A percentile compares a stretch with the other conserved stretches of the same genome.
Evolutionary conservation across 2,888 invertebrate species (phyloP).

Genomic region (Odontocerum albicorne): DNA sequence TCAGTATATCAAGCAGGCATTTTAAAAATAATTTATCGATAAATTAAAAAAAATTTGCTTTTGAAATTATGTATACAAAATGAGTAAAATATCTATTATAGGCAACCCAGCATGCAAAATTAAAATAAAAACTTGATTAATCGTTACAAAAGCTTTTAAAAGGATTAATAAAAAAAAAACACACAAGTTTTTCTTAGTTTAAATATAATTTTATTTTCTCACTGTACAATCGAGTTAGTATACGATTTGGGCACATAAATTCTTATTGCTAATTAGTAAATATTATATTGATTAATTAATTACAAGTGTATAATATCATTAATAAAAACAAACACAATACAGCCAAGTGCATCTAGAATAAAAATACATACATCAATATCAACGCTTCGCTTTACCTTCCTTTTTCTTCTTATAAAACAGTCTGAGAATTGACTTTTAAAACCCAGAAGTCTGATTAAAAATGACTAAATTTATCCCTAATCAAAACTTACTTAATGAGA

Average conservation of each 20-base stretch:
- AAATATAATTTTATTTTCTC: slow-evolving; percentile 51
- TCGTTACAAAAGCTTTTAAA: neutral
- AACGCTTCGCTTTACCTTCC: slow-evolving; percentile 6
- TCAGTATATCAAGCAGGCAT: too few relatives aligned
- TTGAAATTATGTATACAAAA: too few relatives aligned
- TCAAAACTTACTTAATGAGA: slow-evolving; percentile 23
- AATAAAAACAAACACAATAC: slow-evolving; percentile 23
- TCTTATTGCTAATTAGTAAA: slow-evolving; percentile 54
- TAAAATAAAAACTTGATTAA: neutral
- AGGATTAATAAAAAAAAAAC: slow-evolving; percentile 15
- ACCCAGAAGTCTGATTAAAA: slow-evolving; percentile 15
- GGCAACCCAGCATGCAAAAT: too few relatives aligned
- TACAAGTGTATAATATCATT: slow-evolving; percentile 11
- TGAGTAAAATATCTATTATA: too few relatives aligned
- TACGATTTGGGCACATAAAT: slow-evolving; percentile 59
- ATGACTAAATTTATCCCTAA: slow-evolving; percentile 18
- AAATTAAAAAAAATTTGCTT: too few relatives aligned
- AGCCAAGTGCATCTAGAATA: slow-evolving; percentile 12
- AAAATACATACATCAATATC: slow-evolving; percentile 15
- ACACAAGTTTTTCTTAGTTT: slow-evolving; percentile 13
- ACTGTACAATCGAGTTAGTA: slow-evolving; percentile 63
- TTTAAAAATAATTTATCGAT: too few relatives aligned
- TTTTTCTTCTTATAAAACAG: slow-evolving; percentile 10
- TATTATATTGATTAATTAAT: slow-evolving; percentile 28
- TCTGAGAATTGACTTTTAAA: slow-evolving; percentile 15